Base-by-base conservation (phyloP, 2,888 invertebrate species). In the Automeris io region DNA sequence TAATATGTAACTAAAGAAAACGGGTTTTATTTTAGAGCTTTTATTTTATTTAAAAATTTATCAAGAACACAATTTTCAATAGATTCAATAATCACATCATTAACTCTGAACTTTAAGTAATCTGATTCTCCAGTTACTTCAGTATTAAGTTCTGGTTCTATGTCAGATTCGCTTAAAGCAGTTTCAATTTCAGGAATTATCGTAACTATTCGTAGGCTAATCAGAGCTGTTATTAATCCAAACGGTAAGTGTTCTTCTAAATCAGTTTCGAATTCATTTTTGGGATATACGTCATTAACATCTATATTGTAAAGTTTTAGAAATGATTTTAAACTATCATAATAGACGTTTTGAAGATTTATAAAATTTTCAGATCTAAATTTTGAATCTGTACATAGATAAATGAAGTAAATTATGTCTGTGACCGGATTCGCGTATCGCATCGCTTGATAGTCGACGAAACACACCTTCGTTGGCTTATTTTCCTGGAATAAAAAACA, bases 391-490 rank as follows among this genome's bases (percentile, higher is more conserved):
- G 82, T 82, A 37, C 76, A 69, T 1, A 80, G 49, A 37, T 69
- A 81, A 22, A 79, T 33, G 22, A 83, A 82, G 40, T 76, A 69
- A 8, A 77, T 47, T 0, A 83, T 58, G 35, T 82, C 83, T 0
- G 70, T 77, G 1, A 65, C 57, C n/a, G 82, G 83, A 42, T 59
- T 73, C 0, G 77, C 63, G 38, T 72, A 79, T 1, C 82, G 62
- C 63, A 78, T 70, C 3, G 73, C 69, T 72, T 86, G 83, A 36
- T 72, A 83, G 43, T 83, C 82, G 33, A 83, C 52, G 39, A 83
- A 75, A 35, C 80, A 77, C 18, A 81, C 45, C 46, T 69, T 60
- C 18, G 49, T 49, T 32, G 52, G 42, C n/a, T 48, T 43, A n/a
- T 44, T 49, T 1, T 57, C 61, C 80, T 82, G 72, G 2, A 34